Percentiles rank a stretch among this genome's conserved stretches.
These are phyloP conservation scores for Papilio dardanus DNA, from an alignment of 1,140 invertebrate genomes.

Conservation along the genomic window DNA sequence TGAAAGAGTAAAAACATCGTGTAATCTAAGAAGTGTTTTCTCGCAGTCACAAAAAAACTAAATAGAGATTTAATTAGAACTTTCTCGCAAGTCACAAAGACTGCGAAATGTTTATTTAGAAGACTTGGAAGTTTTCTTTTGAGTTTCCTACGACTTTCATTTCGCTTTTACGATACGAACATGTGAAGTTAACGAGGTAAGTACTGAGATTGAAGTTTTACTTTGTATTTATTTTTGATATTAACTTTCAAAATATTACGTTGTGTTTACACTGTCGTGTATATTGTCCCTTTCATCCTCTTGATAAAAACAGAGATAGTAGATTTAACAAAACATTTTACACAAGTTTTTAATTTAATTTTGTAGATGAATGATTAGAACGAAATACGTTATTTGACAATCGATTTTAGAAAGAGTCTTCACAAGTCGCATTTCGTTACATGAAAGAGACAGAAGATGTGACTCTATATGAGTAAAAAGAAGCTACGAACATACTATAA, in stretches of 20 bases:
- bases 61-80: conserved; percentile 6
- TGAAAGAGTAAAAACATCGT: background rate
- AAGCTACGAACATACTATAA: background rate
- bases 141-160: background rate
- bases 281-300: background rate
- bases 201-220: background rate
- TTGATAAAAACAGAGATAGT: background rate
- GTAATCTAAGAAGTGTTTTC: background rate
- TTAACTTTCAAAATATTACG: background rate
- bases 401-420: too few relatives aligned
- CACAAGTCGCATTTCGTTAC: background rate
- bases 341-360: too few relatives aligned
- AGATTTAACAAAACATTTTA: background rate
- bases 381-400: too few relatives aligned
- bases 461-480: background rate
- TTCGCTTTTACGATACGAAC: background rate
- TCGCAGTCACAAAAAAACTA: background rate
- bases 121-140: conserved; percentile 3
- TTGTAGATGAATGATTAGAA: too few relatives aligned
- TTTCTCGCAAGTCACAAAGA: conserved; percentile 15
- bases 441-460: background rate
- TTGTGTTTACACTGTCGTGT: background rate
- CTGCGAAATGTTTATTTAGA: conserved; percentile 5
- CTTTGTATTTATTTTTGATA: conserved; percentile 11
- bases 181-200: conserved; percentile 12